phyloP scores from a whole-genome alignment of 1,140 invertebrate species.

The Drosophila micromelanica region DNA sequence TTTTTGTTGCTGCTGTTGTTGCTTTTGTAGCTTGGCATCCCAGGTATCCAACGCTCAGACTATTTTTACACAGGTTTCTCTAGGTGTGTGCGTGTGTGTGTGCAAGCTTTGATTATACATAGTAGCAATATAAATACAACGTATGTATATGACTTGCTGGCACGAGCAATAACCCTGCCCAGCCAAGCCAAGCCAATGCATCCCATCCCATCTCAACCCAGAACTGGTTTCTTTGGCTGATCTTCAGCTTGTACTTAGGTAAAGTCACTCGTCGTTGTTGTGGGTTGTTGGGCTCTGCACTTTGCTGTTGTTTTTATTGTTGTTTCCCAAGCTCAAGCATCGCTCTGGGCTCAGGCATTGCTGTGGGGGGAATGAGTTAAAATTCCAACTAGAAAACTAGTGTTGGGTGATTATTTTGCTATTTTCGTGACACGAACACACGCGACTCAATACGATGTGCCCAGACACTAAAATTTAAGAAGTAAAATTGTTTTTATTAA shows the following conservation, averaged over 20 bases:
- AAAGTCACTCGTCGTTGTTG: conserved; percentile 25
- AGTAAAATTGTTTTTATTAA: no score
- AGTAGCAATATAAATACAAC: conserved; percentile 63
- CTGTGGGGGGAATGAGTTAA: conserved; percentile 37
- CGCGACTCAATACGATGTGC: no score
- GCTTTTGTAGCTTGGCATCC: conserved; percentile 26
- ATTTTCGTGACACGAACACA: no score
- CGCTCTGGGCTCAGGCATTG: no score
- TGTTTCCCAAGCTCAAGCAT: conserved; percentile 36
- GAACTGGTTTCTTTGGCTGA: conserved; percentile 60
- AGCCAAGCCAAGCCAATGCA: conserved; percentile 23
- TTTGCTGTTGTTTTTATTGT: conserved; percentile 36
- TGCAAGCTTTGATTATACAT: conserved; percentile 66
- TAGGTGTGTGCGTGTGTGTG: conserved; percentile 18
- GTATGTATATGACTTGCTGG: conserved; percentile 56
- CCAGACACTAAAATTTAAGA: no score
- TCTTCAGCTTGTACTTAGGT: conserved; percentile 33
- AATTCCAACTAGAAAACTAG: conserved; percentile 41
- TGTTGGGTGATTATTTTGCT: no score
- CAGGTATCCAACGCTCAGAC: conserved; percentile 36
- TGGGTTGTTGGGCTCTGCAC: conserved; percentile 44
- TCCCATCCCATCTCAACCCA: conserved; percentile 36
- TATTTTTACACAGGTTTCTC: conserved; percentile 70
- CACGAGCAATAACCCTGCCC: conserved; percentile 72
- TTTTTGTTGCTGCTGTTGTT: conserved; percentile 27